Evolutionary conservation across 2,797 vertebrate genomes (phyloP).

Genomic region (Aphelocoma californica): DNA sequence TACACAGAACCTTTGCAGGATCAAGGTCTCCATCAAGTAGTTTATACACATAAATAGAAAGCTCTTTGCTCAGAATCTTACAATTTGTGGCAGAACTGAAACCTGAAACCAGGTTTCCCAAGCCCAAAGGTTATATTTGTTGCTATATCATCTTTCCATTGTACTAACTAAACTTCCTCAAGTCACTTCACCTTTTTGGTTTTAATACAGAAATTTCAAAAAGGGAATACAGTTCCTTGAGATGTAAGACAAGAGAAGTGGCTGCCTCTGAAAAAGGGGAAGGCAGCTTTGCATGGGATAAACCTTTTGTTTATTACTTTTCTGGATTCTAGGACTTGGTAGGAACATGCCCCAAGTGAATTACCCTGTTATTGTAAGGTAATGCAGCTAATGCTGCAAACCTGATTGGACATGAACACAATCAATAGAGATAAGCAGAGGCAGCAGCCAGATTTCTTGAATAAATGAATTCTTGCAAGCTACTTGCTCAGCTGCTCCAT

Average conservation of each 20-base stretch:
- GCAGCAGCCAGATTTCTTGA: slow-evolving; percentile 56
- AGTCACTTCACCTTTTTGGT: neutral
- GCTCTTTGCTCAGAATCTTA: neutral
- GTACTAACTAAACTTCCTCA: neutral
- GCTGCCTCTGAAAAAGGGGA: neutral
- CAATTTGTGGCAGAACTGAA: neutral
- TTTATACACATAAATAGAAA: neutral
- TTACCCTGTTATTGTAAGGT: slow-evolving; percentile 37
- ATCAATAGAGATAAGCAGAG: slow-evolving; percentile 64
- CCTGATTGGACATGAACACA: slow-evolving; percentile 44
- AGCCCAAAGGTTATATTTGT: neutral
- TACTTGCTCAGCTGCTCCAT: slow-evolving; percentile 56
- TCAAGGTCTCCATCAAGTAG: neutral
- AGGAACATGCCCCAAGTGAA: slow-evolving; percentile 39
- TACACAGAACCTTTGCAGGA: neutral
- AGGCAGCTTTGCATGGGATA: neutral
- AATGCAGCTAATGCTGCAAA: slow-evolving; percentile 34
- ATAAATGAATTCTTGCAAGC: slow-evolving; percentile 64
- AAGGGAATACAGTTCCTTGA: neutral
- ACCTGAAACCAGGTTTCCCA: neutral
- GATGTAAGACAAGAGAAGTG: neutral
- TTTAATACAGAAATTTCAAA: neutral
- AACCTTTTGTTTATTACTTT: neutral
- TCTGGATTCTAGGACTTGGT: neutral
- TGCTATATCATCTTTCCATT: neutral